Percentiles rank a stretch among this genome's conserved stretches.
Evolutionary conservation across 2,888 invertebrate genomes (phyloP).

Genomic region (Miltochrista miniata): DNA sequence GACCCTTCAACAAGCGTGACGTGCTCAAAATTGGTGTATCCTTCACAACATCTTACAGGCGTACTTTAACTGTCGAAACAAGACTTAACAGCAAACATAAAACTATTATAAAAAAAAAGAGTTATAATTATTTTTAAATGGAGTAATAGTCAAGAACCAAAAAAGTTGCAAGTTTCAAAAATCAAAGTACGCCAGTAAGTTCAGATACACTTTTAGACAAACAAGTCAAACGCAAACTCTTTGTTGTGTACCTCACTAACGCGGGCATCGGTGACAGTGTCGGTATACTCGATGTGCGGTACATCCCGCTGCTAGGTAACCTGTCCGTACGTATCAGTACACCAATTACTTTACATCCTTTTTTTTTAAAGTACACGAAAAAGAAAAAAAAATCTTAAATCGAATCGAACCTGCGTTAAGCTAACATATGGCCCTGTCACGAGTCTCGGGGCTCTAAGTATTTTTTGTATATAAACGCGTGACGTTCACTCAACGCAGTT

Average conservation of each 20-base stretch:
- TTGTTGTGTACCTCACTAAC: conserved; percentile 86
- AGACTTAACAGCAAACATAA: background rate
- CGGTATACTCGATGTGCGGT: conserved; percentile 95
- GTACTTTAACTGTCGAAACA: conserved; percentile 42
- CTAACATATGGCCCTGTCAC: too few species aligned
- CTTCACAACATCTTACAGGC: conserved; percentile 40
- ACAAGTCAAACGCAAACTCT: conserved; percentile 63
- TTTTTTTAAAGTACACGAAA: conserved; percentile 2
- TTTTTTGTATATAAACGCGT: too few species aligned
- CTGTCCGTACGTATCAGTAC: conserved; percentile 70
- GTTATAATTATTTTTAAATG: background rate
- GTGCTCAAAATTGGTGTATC: conserved; percentile 58
- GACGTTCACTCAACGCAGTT: too few species aligned
- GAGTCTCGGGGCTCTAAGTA: too few species aligned
- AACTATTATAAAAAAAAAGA: background rate
- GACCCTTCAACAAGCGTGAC: conserved; percentile 59
- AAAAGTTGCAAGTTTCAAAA: background rate
- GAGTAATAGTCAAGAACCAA: background rate
- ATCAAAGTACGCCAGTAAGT: conserved; percentile 53
- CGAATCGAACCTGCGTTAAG: too few species aligned
- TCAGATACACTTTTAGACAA: conserved; percentile 48
- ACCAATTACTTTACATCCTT: conserved; percentile 46
- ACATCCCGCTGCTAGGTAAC: conserved; percentile 88
- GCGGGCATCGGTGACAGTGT: conserved; percentile 89
- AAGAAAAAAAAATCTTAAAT: conserved; percentile 8